Base-by-base conservation (phyloP, 2,113 vertebrate genomes). In the Pandion haliaetus region DNA sequence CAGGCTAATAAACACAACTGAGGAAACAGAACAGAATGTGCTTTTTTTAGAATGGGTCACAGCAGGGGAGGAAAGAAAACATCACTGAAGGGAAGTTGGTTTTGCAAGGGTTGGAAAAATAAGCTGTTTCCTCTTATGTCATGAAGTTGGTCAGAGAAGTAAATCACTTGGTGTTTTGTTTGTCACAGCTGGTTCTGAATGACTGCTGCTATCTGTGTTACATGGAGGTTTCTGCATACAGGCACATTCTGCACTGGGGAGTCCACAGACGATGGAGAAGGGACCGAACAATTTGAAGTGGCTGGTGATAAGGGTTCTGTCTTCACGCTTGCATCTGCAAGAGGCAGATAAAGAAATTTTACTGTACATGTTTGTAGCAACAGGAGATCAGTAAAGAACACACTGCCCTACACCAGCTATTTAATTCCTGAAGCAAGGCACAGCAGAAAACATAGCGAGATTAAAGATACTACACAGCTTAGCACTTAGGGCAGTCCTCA, bases 261-360 rank as follows among this genome's bases (percentile, higher is more conserved):
- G 90, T 98, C 99, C 92, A 94, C 95, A 38, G 97, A 76, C 0
- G 98, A 82, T 5, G 99, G 99, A 28, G 99, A 99, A 58, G 98
- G 97, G 70, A 98, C 86, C 0, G 99, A 99, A 95, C 97, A 99
- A 63, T 97, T 97, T 52, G 99, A 99, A 95, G 98, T 69, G 23
- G 98, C 97, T 66, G 99, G 99, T 73, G 99, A 99, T 32, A 98
- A 98, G 70, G 99, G 98, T 44, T 99, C 99, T 83, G 98, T 86
- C 61, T 99, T 99, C 95, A 98, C 94, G 2, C 97, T 96, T 86
- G 97, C 97, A 98, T 98, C 98, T 99, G 98, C 82, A 97, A 97
- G 72, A 97, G 67, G 76, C 7, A 28, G 17, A 82, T 25, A 93
- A 45, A 67, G 29, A 91, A 34, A 69, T 29, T 44, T 95, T 32